Evolutionary conservation across 2,888 invertebrate species (phyloP).

Genomic region (Ophion costatus): DNA sequence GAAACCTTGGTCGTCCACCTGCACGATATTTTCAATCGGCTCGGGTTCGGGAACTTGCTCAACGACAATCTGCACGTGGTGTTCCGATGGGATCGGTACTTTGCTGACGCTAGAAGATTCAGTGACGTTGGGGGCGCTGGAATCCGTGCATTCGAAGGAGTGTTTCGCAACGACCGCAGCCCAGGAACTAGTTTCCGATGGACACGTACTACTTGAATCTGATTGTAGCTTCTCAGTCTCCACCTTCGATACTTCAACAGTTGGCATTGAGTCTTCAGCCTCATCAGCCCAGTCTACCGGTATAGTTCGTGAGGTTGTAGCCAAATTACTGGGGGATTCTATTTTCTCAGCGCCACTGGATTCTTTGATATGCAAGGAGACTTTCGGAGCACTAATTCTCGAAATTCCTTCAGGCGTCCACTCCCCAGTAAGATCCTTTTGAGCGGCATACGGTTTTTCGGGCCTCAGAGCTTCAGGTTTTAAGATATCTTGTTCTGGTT

Average conservation of each 20-base stretch:
- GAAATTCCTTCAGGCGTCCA: slow-evolving; percentile 16
- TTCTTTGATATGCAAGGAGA: slow-evolving; percentile 19
- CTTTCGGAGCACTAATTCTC: slow-evolving; percentile 14
- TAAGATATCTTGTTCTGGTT: slow-evolving; percentile 72
- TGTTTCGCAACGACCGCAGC: slow-evolving; percentile 76
- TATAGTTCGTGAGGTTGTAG: slow-evolving; percentile 11
- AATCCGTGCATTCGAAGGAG: slow-evolving; percentile 62
- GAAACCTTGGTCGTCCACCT: slow-evolving; percentile 83
- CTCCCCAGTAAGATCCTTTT: slow-evolving; percentile 4
- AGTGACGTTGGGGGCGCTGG: not conserved
- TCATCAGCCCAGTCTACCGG: slow-evolving; percentile 62
- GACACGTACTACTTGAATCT: slow-evolving; percentile 65
- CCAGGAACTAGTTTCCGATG: slow-evolving; percentile 70
- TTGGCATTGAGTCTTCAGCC: slow-evolving; percentile 52
- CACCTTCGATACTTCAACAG: slow-evolving; percentile 7
- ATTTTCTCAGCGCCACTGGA: slow-evolving; percentile 9
- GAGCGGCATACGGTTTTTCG: slow-evolving; percentile 28
- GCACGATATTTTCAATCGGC: slow-evolving; percentile 77
- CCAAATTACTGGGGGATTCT: not conserved
- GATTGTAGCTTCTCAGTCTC: slow-evolving; percentile 43
- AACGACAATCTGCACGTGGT: slow-evolving; percentile 76
- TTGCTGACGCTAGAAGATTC: slow-evolving; percentile 40
- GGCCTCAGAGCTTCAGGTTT: slow-evolving; percentile 68
- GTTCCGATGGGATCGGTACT: slow-evolving; percentile 55
- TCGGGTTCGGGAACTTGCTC: slow-evolving; percentile 76